Evolutionary conservation across 2,113 vertebrate species (phyloP).

Genomic region (Heterochromis multidens): DNA sequence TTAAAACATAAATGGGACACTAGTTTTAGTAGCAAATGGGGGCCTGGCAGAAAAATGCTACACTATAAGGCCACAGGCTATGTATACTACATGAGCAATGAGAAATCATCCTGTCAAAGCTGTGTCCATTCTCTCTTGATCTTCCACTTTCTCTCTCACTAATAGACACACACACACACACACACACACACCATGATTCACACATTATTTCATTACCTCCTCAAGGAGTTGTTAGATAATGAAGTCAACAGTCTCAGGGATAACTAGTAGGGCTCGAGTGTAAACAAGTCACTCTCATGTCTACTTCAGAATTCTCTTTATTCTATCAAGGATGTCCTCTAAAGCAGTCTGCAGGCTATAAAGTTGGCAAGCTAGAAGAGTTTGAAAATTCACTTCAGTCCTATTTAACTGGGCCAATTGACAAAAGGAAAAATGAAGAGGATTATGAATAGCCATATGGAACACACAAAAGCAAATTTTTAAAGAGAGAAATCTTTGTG

Average conservation of each 20-base stretch:
- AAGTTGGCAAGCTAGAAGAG: neutral
- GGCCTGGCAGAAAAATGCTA: neutral
- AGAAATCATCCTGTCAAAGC: neutral
- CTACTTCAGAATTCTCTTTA: conserved; percentile 47
- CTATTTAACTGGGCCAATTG: conserved; percentile 18
- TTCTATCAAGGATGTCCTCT: conserved; percentile 41
- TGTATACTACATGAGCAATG: neutral
- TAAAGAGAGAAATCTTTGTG: neutral
- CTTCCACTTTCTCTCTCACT: too few relatives aligned
- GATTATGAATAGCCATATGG: neutral
- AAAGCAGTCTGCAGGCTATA: conserved; percentile 6
- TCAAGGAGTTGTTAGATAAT: conserved; percentile 46
- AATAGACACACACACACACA: neutral
- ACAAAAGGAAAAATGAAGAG: neutral
- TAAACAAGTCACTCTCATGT: conserved; percentile 63
- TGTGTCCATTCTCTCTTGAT: neutral
- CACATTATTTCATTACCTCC: conserved; percentile 22
- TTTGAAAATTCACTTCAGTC: conserved; percentile 29
- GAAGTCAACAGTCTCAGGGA: conserved; percentile 43
- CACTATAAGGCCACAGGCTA: neutral
- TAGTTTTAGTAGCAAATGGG: neutral
- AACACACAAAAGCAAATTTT: neutral
- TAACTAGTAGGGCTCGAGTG: conserved; percentile 41
- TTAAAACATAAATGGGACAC: neutral
- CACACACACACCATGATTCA: neutral